Conservation (phyloP, 92 coral and sea anemone genomes). For the Metridium senile region DNA sequence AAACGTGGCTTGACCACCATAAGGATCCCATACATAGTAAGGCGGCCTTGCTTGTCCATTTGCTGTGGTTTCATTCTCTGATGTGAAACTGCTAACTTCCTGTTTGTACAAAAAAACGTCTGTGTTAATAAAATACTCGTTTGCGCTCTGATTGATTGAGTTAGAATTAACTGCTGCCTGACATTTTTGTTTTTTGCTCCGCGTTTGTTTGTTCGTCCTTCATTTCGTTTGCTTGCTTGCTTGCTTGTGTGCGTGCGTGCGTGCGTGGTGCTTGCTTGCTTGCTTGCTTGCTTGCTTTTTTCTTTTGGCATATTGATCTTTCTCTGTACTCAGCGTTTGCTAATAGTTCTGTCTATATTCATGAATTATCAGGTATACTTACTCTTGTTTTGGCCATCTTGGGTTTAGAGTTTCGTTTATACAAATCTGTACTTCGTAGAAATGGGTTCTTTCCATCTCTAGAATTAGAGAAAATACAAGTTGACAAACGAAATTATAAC, state of each 20-base stretch:
- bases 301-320: no score
- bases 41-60: constrained; percentile 40
- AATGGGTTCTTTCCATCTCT: constrained; percentile 68
- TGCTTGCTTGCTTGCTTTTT: neutral
- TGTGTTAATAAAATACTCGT: neutral
- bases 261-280: neutral
- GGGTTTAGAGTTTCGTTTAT: constrained; percentile 42
- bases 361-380: neutral
- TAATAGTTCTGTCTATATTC: no score
- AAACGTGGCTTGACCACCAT: constrained; percentile 58
- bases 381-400: constrained; percentile 12
- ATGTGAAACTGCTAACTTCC: constrained; percentile 24
- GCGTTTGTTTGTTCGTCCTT: no score
- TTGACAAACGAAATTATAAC: neutral
- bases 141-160: neutral
- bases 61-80: neutral
- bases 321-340: no score
- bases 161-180: no score
- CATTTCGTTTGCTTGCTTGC: no score
- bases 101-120: neutral
- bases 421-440: constrained; percentile 42
- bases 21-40: constrained; percentile 77
- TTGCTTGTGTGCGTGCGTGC: neutral
- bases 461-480: constrained; percentile 1
- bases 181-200: no score